Evolutionary conservation across 2,888 invertebrate genomes (phyloP), one percentile per base, ranked within the genome.

Genomic region (Hybos culiciformis): DNA sequence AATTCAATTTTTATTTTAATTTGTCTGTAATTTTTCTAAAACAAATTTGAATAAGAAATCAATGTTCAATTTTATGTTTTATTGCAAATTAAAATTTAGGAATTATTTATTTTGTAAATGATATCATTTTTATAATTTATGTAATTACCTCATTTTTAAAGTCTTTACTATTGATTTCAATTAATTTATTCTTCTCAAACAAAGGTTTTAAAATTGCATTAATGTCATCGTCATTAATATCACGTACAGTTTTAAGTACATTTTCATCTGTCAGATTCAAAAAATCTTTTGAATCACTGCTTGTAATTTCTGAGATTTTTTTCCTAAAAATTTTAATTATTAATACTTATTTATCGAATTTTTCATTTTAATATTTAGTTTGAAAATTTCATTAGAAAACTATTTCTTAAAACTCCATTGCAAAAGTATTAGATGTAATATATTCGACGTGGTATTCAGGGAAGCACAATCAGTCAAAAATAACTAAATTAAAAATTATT

Each of bases 191-290:
- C n/a, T n/a, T n/a, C n/a, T n/a, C n/a, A n/a, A n/a, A n/a, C n/a
- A n/a, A n/a, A n/a, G n/a, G n/a, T n/a, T n/a, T n/a, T n/a, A n/a
- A n/a, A n/a, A n/a, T n/a, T n/a, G n/a, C n/a, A n/a, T n/a, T n/a
- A n/a, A 46, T 40, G 11, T 43, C 37, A 8, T 36, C 12, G 9
- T 37, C 14, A 15, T 38, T 17, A 1, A 48, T 17, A 4, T 8
- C 7, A 11, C 29, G 29, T 2, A 51, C 9, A 11, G 26, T 21
- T 12, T 37, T 39, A 18, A 34, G 37, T 18, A 51, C 6, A n/a
- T 38, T 38, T 5, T 50, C 34, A 8, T 51, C 51, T 12, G 41
- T 9, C 3, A 51, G 15, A 21, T 46, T 11, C 6, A 48, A 38
- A 17, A 46, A 51, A 9, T 40, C 36, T 1, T 37, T 15, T 2